Evolutionary conservation across 1,140 invertebrate species (phyloP).

Genomic region (Drosophila sp.): DNA sequence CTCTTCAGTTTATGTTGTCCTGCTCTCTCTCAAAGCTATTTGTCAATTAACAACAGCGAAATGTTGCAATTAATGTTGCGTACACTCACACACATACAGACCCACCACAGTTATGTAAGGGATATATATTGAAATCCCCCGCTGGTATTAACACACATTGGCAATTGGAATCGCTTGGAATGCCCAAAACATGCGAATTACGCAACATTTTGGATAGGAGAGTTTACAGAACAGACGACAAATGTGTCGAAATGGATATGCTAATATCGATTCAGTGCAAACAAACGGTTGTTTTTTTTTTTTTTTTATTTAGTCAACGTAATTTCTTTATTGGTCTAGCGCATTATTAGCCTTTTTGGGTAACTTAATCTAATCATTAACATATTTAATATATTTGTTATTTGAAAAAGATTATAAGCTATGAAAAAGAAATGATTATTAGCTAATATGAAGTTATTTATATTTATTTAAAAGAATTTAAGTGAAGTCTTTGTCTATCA

Average conservation of each 20-base stretch:
- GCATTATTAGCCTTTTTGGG: too few relatives aligned
- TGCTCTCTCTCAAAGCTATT: slow-evolving; percentile 51
- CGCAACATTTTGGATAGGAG: slow-evolving; percentile 10
- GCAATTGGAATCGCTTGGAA: slow-evolving; percentile 47
- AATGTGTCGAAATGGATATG: slow-evolving; percentile 15
- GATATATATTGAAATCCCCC: slow-evolving; percentile 34
- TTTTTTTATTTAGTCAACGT: too few relatives aligned
- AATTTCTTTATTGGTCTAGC: too few relatives aligned
- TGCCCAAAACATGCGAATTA: slow-evolving; percentile 76
- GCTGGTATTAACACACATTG: slow-evolving; percentile 56
- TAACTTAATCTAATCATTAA: too few relatives aligned
- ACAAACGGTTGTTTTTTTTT: too few relatives aligned
- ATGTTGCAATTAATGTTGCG: slow-evolving; percentile 75
- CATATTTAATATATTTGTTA: too few relatives aligned
- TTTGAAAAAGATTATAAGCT: too few relatives aligned
- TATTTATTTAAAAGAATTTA: too few relatives aligned
- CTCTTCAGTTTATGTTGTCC: slow-evolving; percentile 1
- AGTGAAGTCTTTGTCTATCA: too few relatives aligned
- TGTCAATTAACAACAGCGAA: slow-evolving; percentile 75
- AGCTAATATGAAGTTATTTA: too few relatives aligned
- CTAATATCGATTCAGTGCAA: neutral
- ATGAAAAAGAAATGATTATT: too few relatives aligned
- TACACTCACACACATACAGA: slow-evolving; percentile 24
- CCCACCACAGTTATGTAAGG: neutral
- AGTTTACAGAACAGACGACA: slow-evolving; percentile 42